phyloP scores from a whole-genome alignment of 1,140 invertebrate genomes.

The Branchinecta lindahli region DNA sequence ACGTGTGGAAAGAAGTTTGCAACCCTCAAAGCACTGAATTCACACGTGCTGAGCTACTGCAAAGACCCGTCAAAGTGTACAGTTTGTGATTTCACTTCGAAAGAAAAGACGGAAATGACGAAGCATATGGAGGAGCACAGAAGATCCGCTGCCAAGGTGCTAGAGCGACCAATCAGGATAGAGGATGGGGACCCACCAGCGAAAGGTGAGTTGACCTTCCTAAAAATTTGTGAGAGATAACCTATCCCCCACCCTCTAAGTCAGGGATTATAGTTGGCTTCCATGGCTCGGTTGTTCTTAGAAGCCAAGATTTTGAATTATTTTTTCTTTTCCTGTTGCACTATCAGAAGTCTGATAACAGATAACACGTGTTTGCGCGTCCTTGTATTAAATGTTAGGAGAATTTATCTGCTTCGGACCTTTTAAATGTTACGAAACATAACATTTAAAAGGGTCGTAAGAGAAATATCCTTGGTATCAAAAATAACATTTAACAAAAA shows the following conservation, averaged over 20 bases:
- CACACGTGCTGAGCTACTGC: neutral
- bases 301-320: too few species aligned
- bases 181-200: neutral
- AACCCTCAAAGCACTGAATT: neutral
- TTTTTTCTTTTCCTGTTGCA: too few species aligned
- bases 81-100: neutral
- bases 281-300: too few species aligned
- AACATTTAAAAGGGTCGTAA: too few species aligned
- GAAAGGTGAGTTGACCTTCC: neutral
- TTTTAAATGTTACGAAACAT: too few species aligned
- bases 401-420: too few species aligned
- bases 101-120: neutral
- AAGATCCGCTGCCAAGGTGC: neutral
- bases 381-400: too few species aligned
- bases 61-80: neutral
- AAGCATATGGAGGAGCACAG: neutral
- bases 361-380: too few species aligned
- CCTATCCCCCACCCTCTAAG: neutral
- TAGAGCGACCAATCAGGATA: neutral
- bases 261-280: neutral
- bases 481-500: too few species aligned
- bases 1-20: neutral
- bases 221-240: neutral
- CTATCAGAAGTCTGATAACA: too few species aligned
- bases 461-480: too few species aligned